Base-by-base conservation (phyloP, 2,113 vertebrate species). In the Oryctolagus cuniculus region DNA sequence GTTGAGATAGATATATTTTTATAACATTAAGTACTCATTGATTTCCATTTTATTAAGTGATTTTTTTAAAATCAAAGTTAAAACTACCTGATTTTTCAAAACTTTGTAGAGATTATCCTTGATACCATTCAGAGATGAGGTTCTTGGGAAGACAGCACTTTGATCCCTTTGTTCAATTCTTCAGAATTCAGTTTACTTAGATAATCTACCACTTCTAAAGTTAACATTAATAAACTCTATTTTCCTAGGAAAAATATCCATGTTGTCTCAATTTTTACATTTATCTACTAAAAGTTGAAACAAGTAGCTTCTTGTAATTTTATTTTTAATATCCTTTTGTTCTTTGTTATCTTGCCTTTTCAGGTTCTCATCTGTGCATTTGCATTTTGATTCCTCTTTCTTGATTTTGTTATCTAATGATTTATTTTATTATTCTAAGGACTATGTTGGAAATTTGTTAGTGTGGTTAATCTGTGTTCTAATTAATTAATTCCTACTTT, bases 401-500 rank as follows among this genome's bases (percentile, higher is more conserved):
- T 66, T 83, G 38, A 36, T 79, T 78, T 27, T 24, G 25, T 63
- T 73, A 67, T 53, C 49, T 53, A 84, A 53, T 44, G 27, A 67
- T 80, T 90, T 61, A 64, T 77, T 49, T 73, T 73, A 53, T 89
- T 58, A 66, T 31, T 61, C 16, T 85, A 80, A 89, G 29, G 86
- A 86, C 16, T 51, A 84, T 22, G 93, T 34, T 74, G 73, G 55
- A 25, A 4, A 82, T 79, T 73, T 53, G 49, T 78, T 66, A 84
- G n/a, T 17, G 74, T 16, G 79, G 2, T 69, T 82, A 69, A 64
- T 91, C 31, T 80, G 10, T 85, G 84, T 93, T 77, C 27, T 75
- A 83, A 63, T 81, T 75, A 36, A 89, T 84, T 70, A 72, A 55
- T 89, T 86, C 38, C 69, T 64, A 82, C 44, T 72, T 95, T 95